Base-by-base conservation (phyloP, 2,888 invertebrate genomes). In the Gymnosoma rotundatum region DNA sequence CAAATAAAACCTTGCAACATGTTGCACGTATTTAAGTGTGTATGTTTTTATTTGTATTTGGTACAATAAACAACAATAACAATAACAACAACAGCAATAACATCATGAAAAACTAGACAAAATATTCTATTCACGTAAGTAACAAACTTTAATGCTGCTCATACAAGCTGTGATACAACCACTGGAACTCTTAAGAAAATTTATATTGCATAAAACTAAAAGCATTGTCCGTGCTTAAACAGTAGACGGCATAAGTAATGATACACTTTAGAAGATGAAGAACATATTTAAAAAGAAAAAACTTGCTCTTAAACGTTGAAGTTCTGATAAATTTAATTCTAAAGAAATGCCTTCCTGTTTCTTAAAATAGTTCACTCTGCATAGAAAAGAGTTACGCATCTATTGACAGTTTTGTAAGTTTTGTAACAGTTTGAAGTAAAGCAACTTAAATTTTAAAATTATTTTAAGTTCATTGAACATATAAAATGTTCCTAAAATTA, bases 71-170 rank as follows among this genome's bases (percentile, higher is more conserved):
- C 21, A 50, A 32, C 56, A 74, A 25, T n/a, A 12, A 38, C 42
- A n/a, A 7, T 6, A 32, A 32, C 32, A 48, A n/a, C 9, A 32
- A 73, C 38, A 52, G 18, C n/a, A 61, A 38, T 21, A 12, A 42
- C 45, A 18, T 8, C 42, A 8, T 18, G 20, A 42, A 66, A 52
- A 72, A 6, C 5, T n/a, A 21, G 21, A 70, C 25, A 73, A n/a
- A 60, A 52, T 56, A 83, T 83, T 83, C 83, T 70, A 63, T 81
- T 81, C 84, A 84, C 81, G 84, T 81, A 78, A 74, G 74, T 60
- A 58, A 70, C 60, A 78, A 78, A 78, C 69, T 78, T 48, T 61
- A 70, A 74, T 78, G 60, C 70, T 54, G 48, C 18, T 60, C 58
- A 74, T 48, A 67, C 36, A 74, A 63, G 10, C 42, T 25, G 52